Evolutionary conservation across 2,113 vertebrate species (phyloP).

Genomic region (Ammodytes marinus): DNA sequence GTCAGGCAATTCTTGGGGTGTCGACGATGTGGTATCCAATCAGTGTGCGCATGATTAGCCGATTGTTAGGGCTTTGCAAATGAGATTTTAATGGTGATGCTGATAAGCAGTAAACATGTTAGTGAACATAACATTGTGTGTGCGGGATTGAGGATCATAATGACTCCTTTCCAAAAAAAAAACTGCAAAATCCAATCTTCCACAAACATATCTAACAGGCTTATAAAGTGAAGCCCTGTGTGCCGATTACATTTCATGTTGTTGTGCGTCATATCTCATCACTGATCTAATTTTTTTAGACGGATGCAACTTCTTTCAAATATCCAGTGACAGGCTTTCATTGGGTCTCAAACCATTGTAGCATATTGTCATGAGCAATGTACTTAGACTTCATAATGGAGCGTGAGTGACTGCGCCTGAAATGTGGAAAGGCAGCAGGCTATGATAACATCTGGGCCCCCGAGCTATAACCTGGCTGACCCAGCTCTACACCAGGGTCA

Average conservation of each 20-base stretch:
- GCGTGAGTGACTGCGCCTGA: too few species aligned
- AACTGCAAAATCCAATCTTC: constrained; percentile 3
- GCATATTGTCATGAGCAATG: not conserved
- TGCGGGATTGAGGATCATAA: constrained; percentile 1
- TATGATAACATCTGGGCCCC: too few species aligned
- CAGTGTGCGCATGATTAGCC: constrained; percentile 33
- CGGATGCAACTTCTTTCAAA: not conserved
- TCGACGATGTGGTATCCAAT: constrained; percentile 41
- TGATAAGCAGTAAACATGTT: constrained; percentile 43
- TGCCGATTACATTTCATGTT: not conserved
- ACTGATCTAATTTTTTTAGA: not conserved
- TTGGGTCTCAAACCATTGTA: not conserved
- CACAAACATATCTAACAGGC: not conserved
- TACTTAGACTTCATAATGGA: not conserved
- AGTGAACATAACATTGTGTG: not conserved
- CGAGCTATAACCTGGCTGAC: too few species aligned
- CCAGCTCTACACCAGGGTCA: too few species aligned
- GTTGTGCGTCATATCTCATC: not conserved
- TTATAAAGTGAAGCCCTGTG: not conserved
- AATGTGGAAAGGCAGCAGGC: too few species aligned
- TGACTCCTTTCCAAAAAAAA: constrained; percentile 5
- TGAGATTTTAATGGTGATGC: constrained; percentile 47
- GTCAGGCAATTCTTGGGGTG: not conserved
- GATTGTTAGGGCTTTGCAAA: constrained; percentile 47
- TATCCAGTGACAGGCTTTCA: not conserved